These are phyloP conservation scores for Sipha maydis DNA, from an alignment of 2,888 invertebrate species.

Conservation along the genomic window DNA sequence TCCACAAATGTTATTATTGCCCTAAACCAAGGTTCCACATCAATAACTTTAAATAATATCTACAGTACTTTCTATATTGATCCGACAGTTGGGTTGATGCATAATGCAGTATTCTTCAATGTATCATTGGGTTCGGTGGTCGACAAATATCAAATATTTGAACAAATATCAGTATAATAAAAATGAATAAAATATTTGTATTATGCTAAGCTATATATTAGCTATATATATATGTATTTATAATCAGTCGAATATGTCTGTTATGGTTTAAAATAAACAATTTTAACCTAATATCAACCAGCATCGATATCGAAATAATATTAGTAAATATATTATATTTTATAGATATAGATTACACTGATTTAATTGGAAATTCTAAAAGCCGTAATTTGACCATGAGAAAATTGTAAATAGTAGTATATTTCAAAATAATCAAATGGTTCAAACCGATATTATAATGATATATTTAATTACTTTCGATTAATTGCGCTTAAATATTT, in stretches of 20 bases:
- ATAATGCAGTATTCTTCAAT: slow-evolving; percentile 34
- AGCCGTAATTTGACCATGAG: too few species aligned
- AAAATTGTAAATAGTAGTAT: too few species aligned
- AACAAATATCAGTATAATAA: slow-evolving; percentile 21
- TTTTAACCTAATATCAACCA: not conserved
- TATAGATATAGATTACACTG: too few species aligned
- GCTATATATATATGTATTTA: too few species aligned
- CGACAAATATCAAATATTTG: slow-evolving; percentile 31
- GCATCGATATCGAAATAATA: too few species aligned
- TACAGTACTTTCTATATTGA: slow-evolving; percentile 23
- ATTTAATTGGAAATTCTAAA: too few species aligned
- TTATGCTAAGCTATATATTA: not conserved
- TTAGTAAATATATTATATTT: too few species aligned
- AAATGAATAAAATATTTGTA: slow-evolving; percentile 49
- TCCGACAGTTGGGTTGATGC: slow-evolving; percentile 15
- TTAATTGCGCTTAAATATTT: too few species aligned
- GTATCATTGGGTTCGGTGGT: not conserved
- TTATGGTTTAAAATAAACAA: not conserved
- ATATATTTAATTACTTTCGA: too few species aligned
- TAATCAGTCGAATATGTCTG: not conserved
- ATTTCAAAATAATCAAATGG: too few species aligned
- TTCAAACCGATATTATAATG: too few species aligned
- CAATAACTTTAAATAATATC: slow-evolving; percentile 25
- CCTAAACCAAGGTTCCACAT: slow-evolving; percentile 5
- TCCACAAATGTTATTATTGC: slow-evolving; percentile 8